A percentile compares a stretch with the other conserved stretches of the same genome.
These are phyloP conservation scores for Mugil cephalus DNA, from an alignment of 2,113 vertebrate genomes.

Conservation along the genomic window DNA sequence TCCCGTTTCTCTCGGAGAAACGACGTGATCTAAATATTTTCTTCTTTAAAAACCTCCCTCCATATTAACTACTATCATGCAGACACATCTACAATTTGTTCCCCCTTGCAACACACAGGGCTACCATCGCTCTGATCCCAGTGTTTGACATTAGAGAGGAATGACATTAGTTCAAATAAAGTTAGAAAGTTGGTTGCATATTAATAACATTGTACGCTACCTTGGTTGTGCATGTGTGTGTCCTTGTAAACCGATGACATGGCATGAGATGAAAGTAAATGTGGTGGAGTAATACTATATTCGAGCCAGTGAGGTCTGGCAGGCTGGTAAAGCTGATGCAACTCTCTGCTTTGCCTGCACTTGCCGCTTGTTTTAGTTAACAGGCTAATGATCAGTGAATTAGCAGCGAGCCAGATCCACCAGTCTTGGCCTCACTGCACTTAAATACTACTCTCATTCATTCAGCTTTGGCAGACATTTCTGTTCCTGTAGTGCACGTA, in stretches of 20 bases:
- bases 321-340: neutral
- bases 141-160: constrained; percentile 20
- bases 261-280: constrained; percentile 27
- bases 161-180: constrained; percentile 28
- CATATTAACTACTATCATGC: constrained; percentile 50
- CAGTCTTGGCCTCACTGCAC: neutral
- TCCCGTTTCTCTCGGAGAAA: constrained; percentile 19
- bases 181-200: constrained; percentile 49
- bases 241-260: constrained; percentile 18
- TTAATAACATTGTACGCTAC: constrained; percentile 4
- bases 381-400: constrained; percentile 10
- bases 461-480: constrained; percentile 50
- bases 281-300: neutral
- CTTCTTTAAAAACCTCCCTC: neutral
- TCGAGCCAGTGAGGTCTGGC: constrained; percentile 15
- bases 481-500: constrained; percentile 8
- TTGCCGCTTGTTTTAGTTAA: neutral
- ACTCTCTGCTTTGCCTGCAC: neutral
- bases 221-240: neutral
- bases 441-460: constrained; percentile 19
- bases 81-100: constrained; percentile 55
- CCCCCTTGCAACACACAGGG: constrained; percentile 49
- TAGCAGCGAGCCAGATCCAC: constrained; percentile 2
- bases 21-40: neutral
- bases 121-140: constrained; percentile 8